Base-by-base conservation (phyloP, 2,113 vertebrate genomes). In the Lepus europaeus region DNA sequence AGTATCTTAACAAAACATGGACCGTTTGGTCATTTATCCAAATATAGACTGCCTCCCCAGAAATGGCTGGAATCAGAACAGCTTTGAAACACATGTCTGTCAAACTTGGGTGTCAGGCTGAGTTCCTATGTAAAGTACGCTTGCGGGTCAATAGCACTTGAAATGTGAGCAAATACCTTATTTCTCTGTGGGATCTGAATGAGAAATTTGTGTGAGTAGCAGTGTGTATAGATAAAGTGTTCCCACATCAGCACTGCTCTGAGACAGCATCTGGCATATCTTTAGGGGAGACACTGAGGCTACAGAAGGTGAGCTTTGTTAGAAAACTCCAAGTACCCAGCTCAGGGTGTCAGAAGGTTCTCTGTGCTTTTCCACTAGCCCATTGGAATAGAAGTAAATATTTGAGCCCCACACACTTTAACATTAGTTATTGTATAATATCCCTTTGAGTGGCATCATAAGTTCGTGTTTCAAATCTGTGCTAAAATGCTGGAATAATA, bases 121-220 rank as follows among this genome's bases (percentile, higher is more conserved):
- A 53, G 20, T 93, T 89, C 27, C 8, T 74, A 81, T 69, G 86
- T 79, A 74, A 94, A 93, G 20, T 23, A 84, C 13, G 17, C 9
- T 91, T 63, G n/a, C 73, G 25, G 59, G 2, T 80, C 80, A 69
- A 66, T 51, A 6, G 66, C 56, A 80, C 77, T 87, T 45, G 66
- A 61, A 88, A 69, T 89, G 45, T 82, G 61, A 92, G 36, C 94
- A 93, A 74, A 56, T 87, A 87, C 33, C 22, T 89, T 59, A 29
- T n/a, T 93, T 66, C 6, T 25, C 33, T 51, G 69, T 88, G 81
- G 39, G 90, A 92, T 90, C 23, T 83, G 66, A 94, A 59, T 74
- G 36, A 83, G 23, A 91, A 81, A 69, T 63, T 14, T 31, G 0
- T 90, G 63, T 88, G 39, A 76, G 7, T 87, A 63, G 20, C 5